These are phyloP conservation scores for Trematocara variabile DNA, from an alignment of 2,113 vertebrate genomes.

Conservation along the genomic window DNA sequence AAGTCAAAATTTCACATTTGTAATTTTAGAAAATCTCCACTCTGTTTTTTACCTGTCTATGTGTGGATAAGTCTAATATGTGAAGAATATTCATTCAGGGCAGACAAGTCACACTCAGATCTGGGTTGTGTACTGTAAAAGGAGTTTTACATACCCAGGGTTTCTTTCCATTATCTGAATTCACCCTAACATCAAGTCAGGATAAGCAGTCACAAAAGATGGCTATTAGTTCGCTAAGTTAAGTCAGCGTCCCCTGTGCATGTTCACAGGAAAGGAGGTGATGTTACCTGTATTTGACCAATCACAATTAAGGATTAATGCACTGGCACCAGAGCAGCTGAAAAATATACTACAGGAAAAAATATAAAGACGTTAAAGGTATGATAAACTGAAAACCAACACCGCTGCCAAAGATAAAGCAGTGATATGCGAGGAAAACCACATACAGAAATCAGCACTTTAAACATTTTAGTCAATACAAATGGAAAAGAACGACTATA, in stretches of 20 bases:
- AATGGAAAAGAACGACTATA: accelerated
- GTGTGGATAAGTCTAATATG: neutral
- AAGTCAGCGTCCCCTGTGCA: too few species aligned
- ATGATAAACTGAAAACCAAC: neutral
- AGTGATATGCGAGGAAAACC: neutral
- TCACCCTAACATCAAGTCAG: neutral
- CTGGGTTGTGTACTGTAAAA: accelerated
- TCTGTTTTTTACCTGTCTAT: neutral
- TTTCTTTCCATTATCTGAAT: neutral
- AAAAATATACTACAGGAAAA: neutral
- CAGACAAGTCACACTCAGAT: neutral
- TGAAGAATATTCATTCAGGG: neutral
- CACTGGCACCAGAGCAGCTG: neutral
- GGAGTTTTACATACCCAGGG: accelerated
- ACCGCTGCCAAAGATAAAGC: neutral
- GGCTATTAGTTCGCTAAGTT: neutral
- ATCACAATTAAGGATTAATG: neutral
- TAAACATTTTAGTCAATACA: neutral
- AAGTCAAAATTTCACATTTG: neutral
- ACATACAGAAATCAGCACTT: neutral
- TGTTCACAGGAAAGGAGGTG: neutral
- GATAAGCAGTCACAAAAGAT: neutral
- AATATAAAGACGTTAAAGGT: neutral
- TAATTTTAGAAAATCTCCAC: neutral
- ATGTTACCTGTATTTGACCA: neutral